phyloP scores from a whole-genome alignment of 2,113 vertebrate genomes.

The Ovis aries region ARS-UI_Ramb_v3.0 NC_056062.1:20797001-20797500 shows the following conservation, averaged over 20 bases:
- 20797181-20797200: fast-evolving
- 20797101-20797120: background rate
- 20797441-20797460: background rate
- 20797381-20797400: background rate
- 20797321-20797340: background rate
- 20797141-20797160: background rate
- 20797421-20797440: background rate
- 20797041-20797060: background rate
- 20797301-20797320: background rate
- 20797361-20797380: background rate
- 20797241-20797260: background rate
- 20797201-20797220: background rate
- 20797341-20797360: background rate
- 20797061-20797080: background rate
- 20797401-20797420: background rate
- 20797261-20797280: background rate
- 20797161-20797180: background rate
- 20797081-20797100: background rate
- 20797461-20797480: background rate
- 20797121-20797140: background rate
- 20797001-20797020: background rate
- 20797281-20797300: background rate
- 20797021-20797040: background rate
- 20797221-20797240: background rate
- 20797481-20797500: background rate